A percentile compares a stretch with the other conserved stretches of the same genome.
phyloP scores from a whole-genome alignment of 2,888 invertebrate species.

The Monochamus alternatus region DNA sequence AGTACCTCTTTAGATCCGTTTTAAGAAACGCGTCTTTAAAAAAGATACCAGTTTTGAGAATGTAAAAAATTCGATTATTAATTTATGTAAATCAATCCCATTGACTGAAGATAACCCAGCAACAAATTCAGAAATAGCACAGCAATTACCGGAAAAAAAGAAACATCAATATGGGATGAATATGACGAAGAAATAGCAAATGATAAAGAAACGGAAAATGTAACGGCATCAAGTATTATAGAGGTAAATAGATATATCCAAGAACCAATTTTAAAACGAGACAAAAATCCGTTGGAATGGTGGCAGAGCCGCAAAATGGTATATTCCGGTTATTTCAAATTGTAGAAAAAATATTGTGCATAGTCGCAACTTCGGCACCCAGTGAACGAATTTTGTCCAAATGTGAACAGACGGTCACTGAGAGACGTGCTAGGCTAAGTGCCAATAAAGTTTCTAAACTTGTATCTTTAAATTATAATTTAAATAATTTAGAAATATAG shows the following conservation, averaged over 20 bases:
- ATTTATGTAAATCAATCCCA: slow-evolving; percentile 7
- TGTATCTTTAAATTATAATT: slow-evolving; percentile 7
- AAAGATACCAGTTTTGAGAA: slow-evolving; percentile 13
- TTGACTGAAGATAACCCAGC: background rate
- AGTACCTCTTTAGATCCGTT: slow-evolving; percentile 30
- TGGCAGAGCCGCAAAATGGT: slow-evolving; percentile 34
- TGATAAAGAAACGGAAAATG: background rate
- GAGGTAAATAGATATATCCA: slow-evolving; percentile 39
- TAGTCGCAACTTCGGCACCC: slow-evolving; percentile 26
- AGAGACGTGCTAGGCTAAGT: background rate
- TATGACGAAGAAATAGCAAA: slow-evolving; percentile 32
- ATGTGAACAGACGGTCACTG: slow-evolving; percentile 4
- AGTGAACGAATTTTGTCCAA: background rate
- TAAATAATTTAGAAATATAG: slow-evolving; percentile 7
- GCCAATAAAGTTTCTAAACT: background rate
- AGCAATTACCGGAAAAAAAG: background rate
- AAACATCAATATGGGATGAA: slow-evolving; percentile 36
- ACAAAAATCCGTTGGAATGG: slow-evolving; percentile 37
- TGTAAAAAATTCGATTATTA: slow-evolving; percentile 18
- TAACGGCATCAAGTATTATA: slow-evolving; percentile 20
- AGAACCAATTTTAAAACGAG: slow-evolving; percentile 32
- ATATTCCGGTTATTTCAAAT: slow-evolving; percentile 36
- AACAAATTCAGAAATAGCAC: background rate
- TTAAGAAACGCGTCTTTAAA: slow-evolving; percentile 34
- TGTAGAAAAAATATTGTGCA: slow-evolving; percentile 31